Base-by-base conservation (phyloP, 1,140 invertebrate genomes). In the Lethrus apterus region DNA sequence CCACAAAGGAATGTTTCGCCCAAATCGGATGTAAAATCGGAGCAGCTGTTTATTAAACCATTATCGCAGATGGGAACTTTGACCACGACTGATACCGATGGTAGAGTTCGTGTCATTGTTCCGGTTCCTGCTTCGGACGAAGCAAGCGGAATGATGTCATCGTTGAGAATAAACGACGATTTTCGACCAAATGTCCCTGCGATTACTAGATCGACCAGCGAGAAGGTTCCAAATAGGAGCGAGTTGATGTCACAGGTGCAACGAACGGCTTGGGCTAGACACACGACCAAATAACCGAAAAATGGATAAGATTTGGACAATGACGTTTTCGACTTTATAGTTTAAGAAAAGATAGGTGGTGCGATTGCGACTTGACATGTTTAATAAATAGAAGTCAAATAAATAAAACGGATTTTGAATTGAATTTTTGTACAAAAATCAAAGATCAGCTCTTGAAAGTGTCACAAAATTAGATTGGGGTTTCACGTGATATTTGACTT, bases 251-350 rank as follows among this genome's bases (percentile, higher is more conserved):
- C 78, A n/a, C 83, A 88, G 56, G 76, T 89, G 43, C 80, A 83
- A 56, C 72, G 86, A 43, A 80, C 82, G 0, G 77, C 80, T 21
- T 91, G 87, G 86, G 85, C 85, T 1, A 71, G 88, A 55, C 87
- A 90, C 59, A 91, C 87, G 1, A 90, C 86, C 10, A 90, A 89
- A 67, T 91, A 78, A 68, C n/a, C n/a, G n/a, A n/a, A n/a, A n/a
- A n/a, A n/a, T n/a, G n/a, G n/a, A n/a, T n/a, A n/a, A n/a, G n/a
- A n/a, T n/a, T n/a, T 14, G 7, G 4, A 13, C 5, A 34, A 15
- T 34, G 11, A 34, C 32, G 7, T 2, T 5, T 10, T 4, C n/a
- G n/a, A n/a, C n/a, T n/a, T n/a, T n/a, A n/a, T n/a, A n/a, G n/a
- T n/a, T n/a, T n/a, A n/a, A n/a, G n/a, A n/a, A n/a, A n/a, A n/a